Conservation (phyloP, 2,888 invertebrate genomes). For the Fragum whitleyi region DNA sequence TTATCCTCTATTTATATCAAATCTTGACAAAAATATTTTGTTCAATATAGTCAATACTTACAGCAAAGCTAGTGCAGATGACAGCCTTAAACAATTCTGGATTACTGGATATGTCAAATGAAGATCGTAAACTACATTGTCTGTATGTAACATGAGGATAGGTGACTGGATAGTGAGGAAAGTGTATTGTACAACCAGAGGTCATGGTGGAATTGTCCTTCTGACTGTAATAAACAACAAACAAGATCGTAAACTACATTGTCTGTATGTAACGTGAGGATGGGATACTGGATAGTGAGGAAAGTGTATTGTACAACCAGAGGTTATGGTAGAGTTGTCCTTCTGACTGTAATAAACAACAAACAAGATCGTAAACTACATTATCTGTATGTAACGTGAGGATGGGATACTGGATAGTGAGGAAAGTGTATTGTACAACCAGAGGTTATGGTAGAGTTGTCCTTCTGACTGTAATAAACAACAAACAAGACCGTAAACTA, state of each 20-base stretch:
- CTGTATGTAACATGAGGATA: constrained; percentile 66
- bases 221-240: constrained; percentile 73
- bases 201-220: constrained; percentile 67
- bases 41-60: too few species aligned
- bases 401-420: background rate
- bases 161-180: constrained; percentile 66
- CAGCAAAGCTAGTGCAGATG: constrained; percentile 77
- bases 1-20: too few species aligned
- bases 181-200: constrained; percentile 62
- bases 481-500: constrained; percentile 59
- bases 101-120: constrained; percentile 43
- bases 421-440: constrained; percentile 67
- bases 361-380: constrained; percentile 67
- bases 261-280: constrained; percentile 64
- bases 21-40: too few species aligned
- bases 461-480: constrained; percentile 74
- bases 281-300: constrained; percentile 64
- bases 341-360: constrained; percentile 74
- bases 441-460: constrained; percentile 60
- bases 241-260: constrained; percentile 67
- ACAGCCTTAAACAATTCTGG: constrained; percentile 58
- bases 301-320: constrained; percentile 65
- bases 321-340: constrained; percentile 63
- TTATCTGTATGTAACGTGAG: constrained; percentile 43
- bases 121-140: constrained; percentile 66